Conservation (phyloP, 2,113 vertebrate species). For the Columba janthina region DNA sequence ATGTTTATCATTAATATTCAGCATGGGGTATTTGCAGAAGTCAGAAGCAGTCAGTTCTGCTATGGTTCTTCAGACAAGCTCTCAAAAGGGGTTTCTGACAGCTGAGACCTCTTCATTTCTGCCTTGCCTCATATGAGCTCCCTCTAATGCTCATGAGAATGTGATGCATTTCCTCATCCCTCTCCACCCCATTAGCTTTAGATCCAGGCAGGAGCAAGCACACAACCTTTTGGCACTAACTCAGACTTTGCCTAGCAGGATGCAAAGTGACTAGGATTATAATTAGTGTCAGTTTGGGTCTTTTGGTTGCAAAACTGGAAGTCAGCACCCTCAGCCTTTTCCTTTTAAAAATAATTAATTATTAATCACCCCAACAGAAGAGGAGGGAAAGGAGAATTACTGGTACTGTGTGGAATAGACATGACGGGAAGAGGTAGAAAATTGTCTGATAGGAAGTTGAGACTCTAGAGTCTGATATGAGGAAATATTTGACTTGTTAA, state of each 20-base stretch:
- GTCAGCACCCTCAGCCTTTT: not conserved
- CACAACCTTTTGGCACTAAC: not conserved
- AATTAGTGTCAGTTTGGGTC: not conserved
- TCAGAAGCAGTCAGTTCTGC: slow-evolving; percentile 63
- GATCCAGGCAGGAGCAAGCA: not conserved
- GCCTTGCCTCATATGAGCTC: not conserved
- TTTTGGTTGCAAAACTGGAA: slow-evolving; percentile 24
- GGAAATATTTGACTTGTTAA: slow-evolving; percentile 21
- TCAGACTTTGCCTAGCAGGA: not conserved
- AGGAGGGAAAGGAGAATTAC: slow-evolving; percentile 17
- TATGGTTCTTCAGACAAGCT: slow-evolving; percentile 12
- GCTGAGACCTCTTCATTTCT: slow-evolving; percentile 21
- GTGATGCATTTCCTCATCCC: not conserved
- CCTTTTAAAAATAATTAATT: slow-evolving; percentile 45
- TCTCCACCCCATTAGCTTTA: not conserved
- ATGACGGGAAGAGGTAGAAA: not conserved
- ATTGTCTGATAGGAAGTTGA: not conserved
- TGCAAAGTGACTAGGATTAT: not conserved
- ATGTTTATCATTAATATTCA: slow-evolving; percentile 70
- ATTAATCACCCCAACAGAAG: slow-evolving; percentile 23
- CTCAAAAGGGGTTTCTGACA: not conserved
- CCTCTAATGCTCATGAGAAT: slow-evolving; percentile 12
- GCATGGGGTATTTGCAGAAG: slow-evolving; percentile 44
- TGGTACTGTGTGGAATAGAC: not conserved
- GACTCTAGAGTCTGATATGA: slow-evolving; percentile 32